Evolutionary conservation across 2,888 invertebrate species (phyloP), one percentile per base, ranked within the genome.

Genomic region (Melieria omissa): DNA sequence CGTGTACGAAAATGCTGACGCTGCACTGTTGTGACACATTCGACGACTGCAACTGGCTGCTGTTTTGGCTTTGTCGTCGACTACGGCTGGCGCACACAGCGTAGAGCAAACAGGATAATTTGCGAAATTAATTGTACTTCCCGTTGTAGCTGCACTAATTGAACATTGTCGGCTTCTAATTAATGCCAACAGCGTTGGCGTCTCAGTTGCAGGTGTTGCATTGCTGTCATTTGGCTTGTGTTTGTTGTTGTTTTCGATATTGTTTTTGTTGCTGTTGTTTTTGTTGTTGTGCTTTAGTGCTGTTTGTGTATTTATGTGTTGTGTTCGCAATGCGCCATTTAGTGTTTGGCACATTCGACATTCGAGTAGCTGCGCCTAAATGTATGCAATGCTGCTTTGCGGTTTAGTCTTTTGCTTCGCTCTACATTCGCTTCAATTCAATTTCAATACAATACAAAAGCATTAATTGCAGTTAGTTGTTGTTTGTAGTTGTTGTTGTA

Each of bases 151-250:
- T 41, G 46, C 55, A 29, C 62, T 57, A 69, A 63, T 69, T 69
- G 54, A 46, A 55, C 55, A 69, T 69, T 69, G 69, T 69, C 63
- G 41, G 45, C 55, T 69, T 63, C 69, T 69, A 69, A 69, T 69
- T 69, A 63, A 46, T 46, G 69, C 55, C 52, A 60, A 52, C 55
- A 55, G 16, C 16, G 49, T 67, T 61, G 10, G 49, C 29, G 29
- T 29, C 29, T 29, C 29, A 3, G 29, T 29, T 10, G 12, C 12
- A 49, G 12, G 12, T 49, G 9, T 49, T 49, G 49, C 12, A 49
- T 49, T 9, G 9, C 12, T 49, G 49, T 49, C 10, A 49, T 49
- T 49, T 49, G 49, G 49, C 49, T 41, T 41, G 7, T 52, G 5
- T 55, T 14, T 65, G 44, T 65, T 62, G 5, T 62, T 62, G 12